These are phyloP conservation scores for Oplegnathus fasciatus DNA, from an alignment of 2,113 vertebrate species.

Conservation along the genomic window DNA sequence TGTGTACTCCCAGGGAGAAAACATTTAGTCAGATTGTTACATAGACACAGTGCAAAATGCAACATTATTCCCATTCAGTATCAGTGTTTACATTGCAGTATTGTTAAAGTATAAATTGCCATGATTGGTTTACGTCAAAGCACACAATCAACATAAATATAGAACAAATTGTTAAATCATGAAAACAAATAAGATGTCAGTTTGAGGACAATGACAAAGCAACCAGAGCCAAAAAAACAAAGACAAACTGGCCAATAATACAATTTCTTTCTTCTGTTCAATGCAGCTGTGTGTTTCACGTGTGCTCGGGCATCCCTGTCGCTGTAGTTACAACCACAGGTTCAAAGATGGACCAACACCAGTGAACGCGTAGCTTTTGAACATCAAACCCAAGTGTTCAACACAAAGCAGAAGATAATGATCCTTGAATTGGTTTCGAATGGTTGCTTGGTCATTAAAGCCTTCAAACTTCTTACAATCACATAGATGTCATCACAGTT, in stretches of 20 bases:
- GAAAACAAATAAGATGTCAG: constrained; percentile 13
- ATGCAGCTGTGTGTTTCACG: not conserved
- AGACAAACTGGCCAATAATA: constrained; percentile 31
- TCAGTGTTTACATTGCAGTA: constrained; percentile 36
- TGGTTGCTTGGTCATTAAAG: constrained; percentile 45
- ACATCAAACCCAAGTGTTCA: constrained; percentile 7
- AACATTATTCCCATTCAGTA: constrained; percentile 32
- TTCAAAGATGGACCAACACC: constrained; percentile 8
- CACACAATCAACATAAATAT: constrained; percentile 53
- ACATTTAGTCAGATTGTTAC: constrained; percentile 6
- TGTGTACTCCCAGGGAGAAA: constrained; percentile 7
- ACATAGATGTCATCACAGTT: constrained; percentile 1
- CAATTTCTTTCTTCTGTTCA: not conserved
- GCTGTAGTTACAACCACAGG: constrained; percentile 72
- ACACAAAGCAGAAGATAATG: constrained; percentile 9
- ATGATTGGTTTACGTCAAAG: constrained; percentile 29
- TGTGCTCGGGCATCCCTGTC: not conserved
- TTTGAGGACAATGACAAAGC: constrained; percentile 5
- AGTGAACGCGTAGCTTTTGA: not conserved
- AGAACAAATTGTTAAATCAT: constrained; percentile 37
- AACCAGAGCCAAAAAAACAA: constrained; percentile 14
- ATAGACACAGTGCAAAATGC: constrained; percentile 62
- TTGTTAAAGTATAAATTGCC: not conserved
- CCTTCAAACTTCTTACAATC: constrained; percentile 7
- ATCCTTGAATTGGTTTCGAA: not conserved